Evolutionary conservation across 2,113 vertebrate species (phyloP), one percentile per base, ranked within the genome.

Genomic region (Cheirogaleus medius): DNA sequence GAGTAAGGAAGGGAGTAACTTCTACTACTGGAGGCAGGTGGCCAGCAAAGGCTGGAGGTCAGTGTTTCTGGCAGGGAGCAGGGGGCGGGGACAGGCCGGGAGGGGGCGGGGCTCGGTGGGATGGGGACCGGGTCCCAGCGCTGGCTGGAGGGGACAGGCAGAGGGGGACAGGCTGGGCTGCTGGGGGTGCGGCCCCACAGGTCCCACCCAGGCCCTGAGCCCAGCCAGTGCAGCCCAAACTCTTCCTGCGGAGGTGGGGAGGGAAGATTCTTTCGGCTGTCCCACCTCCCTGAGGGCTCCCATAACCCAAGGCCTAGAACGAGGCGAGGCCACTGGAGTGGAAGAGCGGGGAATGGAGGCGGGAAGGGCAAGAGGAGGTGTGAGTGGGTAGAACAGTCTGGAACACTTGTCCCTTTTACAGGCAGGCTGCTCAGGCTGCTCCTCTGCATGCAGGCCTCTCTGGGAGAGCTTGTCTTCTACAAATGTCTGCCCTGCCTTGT

Each of bases 151-250:
- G 47, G 47, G 47, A 49, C 44, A 1, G 44, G 44, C 44, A 44
- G 44, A 8, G 44, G 15, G 1, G 9, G 39, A 11, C 18, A 15
- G 39, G 32, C 42, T 10, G 14, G 44, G 66, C 4, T 60, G 29
- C 13, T 1, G 23, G 3, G 1, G 18, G 0, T 1, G 0, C 0
- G 0, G 14, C 21, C 32, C 0, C 0, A 14, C 6, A 10, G 39
- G 14, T 66, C 9, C 54, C 13, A 7, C 15, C 4, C 2, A 44
- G 25, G 17, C 17, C 21, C 20, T 2, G 27, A n/a, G 6, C 8
- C 39, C 39, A 84, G 47, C 29, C 14, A 1, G 12, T 3, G 37
- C 34, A 25, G 49, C 39, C 6, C 5, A 78, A 18, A 9, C n/a
- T 52, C 3, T 54, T 78, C 37, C 27, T 34, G 34, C 6, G 49